Base-by-base conservation (phyloP, 1,140 invertebrate genomes). In the Vollenhovia emeryi region DNA sequence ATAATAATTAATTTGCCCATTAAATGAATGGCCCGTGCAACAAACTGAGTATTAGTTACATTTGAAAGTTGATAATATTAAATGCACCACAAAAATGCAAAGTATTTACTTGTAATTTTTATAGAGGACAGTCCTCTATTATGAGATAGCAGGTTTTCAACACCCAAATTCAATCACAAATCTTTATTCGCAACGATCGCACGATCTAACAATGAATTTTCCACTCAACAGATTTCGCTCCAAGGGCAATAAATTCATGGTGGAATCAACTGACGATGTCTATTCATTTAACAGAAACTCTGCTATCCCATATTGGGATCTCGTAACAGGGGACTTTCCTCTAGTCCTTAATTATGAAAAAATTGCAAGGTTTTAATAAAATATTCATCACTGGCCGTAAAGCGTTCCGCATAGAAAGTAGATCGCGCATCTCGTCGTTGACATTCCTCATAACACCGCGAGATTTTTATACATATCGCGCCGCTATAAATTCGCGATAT, bases 401-500 rank as follows among this genome's bases (percentile, higher is more conserved):
- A 27, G 15, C 36, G n/a, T 5, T 27, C 21, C 15, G 36, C 9
- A 15, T 75, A 45, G 59, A 83, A 83, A 55, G 74, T 73, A 74
- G 30, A 74, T 50, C n/a, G n/a, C n/a, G 43, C n/a, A 40, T 50
- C 13, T 52, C 2, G 40, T 4, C 15, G 15, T 57, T 74, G 52
- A 62, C 13, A 13, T 45, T 59, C 71, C 33, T 36, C 24, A 30
- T 1, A 33, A 74, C 24, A 36, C 8, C 40, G 21, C 6, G 27
- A 21, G 27, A 43, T 76, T 84, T 62, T 74, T 76, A 64, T 52
- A 21, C 21, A 43, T 8, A n/a, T 62, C 11, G 11, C 30, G 6
- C 18, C 52, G 74, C 9, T 59, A 60, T 60, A 68, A 76, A 74
- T 18, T 60, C 57, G 5, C 45, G 33, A 69, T 79, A 27, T 48